Percentiles rank a stretch among this genome's conserved stretches.
Conservation (phyloP, 2,113 vertebrate species). For the Pelecanus crispus region DNA sequence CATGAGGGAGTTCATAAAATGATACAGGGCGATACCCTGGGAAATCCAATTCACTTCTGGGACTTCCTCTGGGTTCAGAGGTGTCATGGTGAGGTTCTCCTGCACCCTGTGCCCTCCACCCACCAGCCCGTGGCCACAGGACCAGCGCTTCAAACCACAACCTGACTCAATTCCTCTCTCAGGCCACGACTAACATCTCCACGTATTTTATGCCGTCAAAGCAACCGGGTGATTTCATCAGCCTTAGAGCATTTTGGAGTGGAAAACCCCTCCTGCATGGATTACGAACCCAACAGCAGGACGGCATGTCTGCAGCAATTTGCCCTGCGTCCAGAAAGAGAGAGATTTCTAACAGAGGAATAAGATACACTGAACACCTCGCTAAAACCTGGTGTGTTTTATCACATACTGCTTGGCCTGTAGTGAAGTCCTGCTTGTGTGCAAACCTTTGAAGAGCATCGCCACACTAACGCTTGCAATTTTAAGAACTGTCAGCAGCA, state of each 20-base stretch:
- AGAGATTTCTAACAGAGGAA: not conserved
- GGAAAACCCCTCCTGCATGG: not conserved
- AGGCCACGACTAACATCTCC: not conserved
- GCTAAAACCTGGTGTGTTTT: not conserved
- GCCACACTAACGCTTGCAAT: not conserved
- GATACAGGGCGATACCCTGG: not conserved
- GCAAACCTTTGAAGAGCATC: not conserved
- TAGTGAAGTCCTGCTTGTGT: not conserved
- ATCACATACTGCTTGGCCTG: not conserved
- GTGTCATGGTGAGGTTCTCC: not conserved
- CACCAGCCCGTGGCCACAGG: not conserved
- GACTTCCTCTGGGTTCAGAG: not conserved
- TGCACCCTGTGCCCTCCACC: not conserved
- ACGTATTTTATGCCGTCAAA: not conserved
- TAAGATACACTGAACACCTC: not conserved
- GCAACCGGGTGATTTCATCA: not conserved
- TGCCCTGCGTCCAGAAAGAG: not conserved
- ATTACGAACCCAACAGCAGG: not conserved
- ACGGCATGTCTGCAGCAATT: not conserved
- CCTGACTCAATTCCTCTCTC: not conserved
- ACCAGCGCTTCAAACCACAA: not conserved
- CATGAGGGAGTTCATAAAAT: conserved; percentile 33
- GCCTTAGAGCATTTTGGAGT: not conserved
- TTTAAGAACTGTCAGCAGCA: not conserved
- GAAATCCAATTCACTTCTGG: not conserved